These are phyloP conservation scores for Norana najaformis DNA, from an alignment of 2,888 invertebrate genomes.

Conservation along the genomic window DNA sequence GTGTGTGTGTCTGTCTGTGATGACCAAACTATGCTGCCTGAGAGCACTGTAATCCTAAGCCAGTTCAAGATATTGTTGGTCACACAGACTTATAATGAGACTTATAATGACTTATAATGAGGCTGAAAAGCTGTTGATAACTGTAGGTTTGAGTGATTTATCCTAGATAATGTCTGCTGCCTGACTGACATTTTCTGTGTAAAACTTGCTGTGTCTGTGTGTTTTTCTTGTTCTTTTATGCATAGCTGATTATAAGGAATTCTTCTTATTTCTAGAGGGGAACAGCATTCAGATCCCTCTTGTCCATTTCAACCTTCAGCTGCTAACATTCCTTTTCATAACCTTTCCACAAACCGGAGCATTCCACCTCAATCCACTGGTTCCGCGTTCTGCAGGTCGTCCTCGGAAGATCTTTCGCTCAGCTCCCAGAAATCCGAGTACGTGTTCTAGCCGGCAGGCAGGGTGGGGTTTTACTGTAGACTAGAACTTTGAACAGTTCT, in stretches of 20 bases:
- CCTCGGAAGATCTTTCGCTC: not conserved
- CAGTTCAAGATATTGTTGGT: not conserved
- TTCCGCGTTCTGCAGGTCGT: not conserved
- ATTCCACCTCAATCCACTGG: conserved; percentile 10
- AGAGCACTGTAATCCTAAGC: not conserved
- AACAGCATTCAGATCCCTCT: not conserved
- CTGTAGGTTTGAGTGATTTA: not conserved
- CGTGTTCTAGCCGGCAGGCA: not conserved
- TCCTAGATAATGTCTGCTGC: not conserved
- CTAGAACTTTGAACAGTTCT: not conserved
- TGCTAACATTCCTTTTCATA: conserved; percentile 21
- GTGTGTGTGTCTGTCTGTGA: not conserved
- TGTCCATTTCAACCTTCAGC: not conserved
- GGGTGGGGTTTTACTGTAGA: not conserved
- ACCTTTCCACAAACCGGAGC: conserved; percentile 19
- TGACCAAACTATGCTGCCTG: not conserved
- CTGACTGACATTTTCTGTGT: not conserved
- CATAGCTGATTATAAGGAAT: not conserved
- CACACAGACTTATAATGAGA: too few relatives aligned
- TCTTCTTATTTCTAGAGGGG: not conserved
- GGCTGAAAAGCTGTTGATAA: not conserved
- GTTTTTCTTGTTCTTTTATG: not conserved
- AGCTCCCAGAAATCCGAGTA: conserved; percentile 21
- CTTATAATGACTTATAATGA: not conserved
- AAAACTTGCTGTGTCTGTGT: not conserved